Percentiles rank a stretch among this genome's conserved stretches.
Evolutionary conservation across 2,797 vertebrate genomes (phyloP).

Genomic region (Champsocephalus esox): DNA sequence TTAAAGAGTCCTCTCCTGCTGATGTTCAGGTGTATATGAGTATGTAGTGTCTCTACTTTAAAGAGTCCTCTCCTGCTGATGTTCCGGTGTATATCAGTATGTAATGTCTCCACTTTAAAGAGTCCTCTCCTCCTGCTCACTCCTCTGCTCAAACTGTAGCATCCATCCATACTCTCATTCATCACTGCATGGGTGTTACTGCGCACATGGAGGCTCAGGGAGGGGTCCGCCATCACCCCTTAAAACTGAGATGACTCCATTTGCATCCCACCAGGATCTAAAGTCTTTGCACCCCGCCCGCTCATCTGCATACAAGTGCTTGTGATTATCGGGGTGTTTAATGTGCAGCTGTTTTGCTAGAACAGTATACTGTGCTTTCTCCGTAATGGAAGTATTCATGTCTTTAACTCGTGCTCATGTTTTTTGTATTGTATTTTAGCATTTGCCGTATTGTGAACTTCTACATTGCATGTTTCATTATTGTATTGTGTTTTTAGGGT

Average conservation of each 20-base stretch:
- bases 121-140: neutral
- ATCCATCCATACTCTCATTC: slow-evolving; percentile 18
- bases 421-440: no score
- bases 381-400: neutral
- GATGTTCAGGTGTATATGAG: no score
- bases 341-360: slow-evolving; percentile 32
- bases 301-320: slow-evolving; percentile 10
- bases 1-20: no score
- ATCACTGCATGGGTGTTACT: slow-evolving; percentile 29
- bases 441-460: no score
- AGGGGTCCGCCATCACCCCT: slow-evolving; percentile 43
- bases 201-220: slow-evolving; percentile 64
- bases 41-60: no score
- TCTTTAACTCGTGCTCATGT: no score
- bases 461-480: no score
- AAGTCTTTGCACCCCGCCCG: slow-evolving; percentile 15
- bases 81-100: no score
- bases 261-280: slow-evolving; percentile 52
- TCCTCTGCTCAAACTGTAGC: slow-evolving; percentile 5
- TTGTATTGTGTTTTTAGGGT: no score
- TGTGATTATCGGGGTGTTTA: slow-evolving; percentile 44
- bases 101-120: no score
- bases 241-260: slow-evolving; percentile 41
- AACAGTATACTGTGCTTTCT: neutral
- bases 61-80: no score